Conservation (phyloP, 2,113 vertebrate species). For the Limnothrissa miodon region DNA sequence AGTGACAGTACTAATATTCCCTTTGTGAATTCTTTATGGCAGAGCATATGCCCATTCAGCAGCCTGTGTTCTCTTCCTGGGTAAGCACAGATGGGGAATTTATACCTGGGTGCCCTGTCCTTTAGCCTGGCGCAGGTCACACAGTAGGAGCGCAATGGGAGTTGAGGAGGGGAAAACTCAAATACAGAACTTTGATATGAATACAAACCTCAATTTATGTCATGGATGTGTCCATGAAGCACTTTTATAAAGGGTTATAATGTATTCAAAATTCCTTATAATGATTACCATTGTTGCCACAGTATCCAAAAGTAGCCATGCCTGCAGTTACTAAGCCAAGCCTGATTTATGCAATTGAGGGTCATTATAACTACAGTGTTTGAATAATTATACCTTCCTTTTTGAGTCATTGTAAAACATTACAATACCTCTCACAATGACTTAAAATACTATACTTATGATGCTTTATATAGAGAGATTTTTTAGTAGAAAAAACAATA, state of each 20-base stretch:
- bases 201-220: not conserved
- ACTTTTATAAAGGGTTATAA: not conserved
- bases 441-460: no score
- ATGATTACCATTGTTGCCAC: no score
- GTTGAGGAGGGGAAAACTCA: not conserved
- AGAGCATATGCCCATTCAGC: conserved; percentile 57
- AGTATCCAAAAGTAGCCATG: no score
- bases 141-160: not conserved
- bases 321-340: no score
- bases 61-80: conserved; percentile 63
- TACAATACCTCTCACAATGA: no score
- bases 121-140: conserved; percentile 16
- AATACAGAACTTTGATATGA: not conserved
- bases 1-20: not conserved
- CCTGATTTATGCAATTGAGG: no score
- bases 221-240: not conserved
- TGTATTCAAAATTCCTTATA: no score
- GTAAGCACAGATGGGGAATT: conserved; percentile 70
- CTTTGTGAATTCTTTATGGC: conserved; percentile 18
- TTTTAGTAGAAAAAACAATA: no score
- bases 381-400: not conserved
- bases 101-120: conserved; percentile 63
- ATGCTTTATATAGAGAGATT: no score
- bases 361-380: no score
- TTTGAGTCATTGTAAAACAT: no score